Evolutionary conservation across 2,797 vertebrate species (phyloP).

Genomic region (Fistularia tabacaria): DNA sequence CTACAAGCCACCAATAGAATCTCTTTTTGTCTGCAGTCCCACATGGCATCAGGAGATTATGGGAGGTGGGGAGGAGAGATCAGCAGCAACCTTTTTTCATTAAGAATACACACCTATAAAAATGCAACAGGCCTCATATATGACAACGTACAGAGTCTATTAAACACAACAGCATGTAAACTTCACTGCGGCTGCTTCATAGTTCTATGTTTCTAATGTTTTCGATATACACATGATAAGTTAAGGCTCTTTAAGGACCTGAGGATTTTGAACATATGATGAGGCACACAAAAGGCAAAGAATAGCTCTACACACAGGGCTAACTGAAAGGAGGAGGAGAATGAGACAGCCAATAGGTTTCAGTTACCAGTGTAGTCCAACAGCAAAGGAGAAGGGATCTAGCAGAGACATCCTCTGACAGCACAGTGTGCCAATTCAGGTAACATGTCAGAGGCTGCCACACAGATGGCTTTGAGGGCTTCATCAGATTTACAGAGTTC

Average conservation of each 20-base stretch:
- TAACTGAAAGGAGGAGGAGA: slow-evolving; percentile 56
- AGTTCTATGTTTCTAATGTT: slow-evolving; percentile 52
- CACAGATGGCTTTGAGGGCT: slow-evolving; percentile 23
- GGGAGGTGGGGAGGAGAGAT: slow-evolving; percentile 62
- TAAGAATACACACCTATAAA: slow-evolving; percentile 66
- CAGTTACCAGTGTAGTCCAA: slow-evolving; percentile 32
- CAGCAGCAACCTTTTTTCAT: slow-evolving; percentile 68
- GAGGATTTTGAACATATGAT: slow-evolving; percentile 81
- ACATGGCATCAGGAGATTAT: slow-evolving; percentile 70
- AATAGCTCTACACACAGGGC: slow-evolving; percentile 71
- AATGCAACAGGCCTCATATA: slow-evolving; percentile 62
- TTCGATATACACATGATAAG: slow-evolving; percentile 70
- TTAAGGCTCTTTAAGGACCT: slow-evolving; percentile 86
- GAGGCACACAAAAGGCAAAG: slow-evolving; percentile 83
- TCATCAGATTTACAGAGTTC: slow-evolving; percentile 15
- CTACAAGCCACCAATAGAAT: slow-evolving; percentile 71
- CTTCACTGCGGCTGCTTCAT: slow-evolving; percentile 50
- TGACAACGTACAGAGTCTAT: slow-evolving; percentile 41
- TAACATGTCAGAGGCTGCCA: slow-evolving; percentile 8
- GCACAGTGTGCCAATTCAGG: slow-evolving; percentile 12
- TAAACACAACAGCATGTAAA: slow-evolving; percentile 62
- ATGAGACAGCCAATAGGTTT: slow-evolving; percentile 42
- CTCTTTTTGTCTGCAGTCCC: slow-evolving; percentile 55
- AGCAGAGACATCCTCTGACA: slow-evolving; percentile 25
- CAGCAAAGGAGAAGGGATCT: slow-evolving; percentile 35